Base-by-base conservation (phyloP, 2,888 invertebrate species). In the Leptopilina syphax region DNA sequence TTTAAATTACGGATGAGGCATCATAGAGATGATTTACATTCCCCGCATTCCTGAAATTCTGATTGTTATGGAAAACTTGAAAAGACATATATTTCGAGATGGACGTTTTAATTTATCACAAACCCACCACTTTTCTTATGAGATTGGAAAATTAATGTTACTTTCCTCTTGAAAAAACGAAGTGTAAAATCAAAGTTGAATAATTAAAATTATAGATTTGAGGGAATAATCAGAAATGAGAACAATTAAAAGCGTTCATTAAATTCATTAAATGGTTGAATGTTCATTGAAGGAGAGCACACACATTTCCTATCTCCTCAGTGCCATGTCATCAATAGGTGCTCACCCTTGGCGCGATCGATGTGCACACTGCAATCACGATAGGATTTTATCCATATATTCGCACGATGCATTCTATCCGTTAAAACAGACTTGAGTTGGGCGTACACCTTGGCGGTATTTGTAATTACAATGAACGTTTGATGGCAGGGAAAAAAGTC, bases 391-490 rank as follows among this genome's bases (percentile, higher is more conserved):
- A 70, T 70, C 70, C 70, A 50, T 50, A 50, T 50, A 73, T 41
- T 78, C 77, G 66, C 76, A 80, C 81, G 65, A 60, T 81, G 80
- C 82, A 79, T 81, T 60, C 77, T 80, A 80, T 80, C 80, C 65
- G 81, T 66, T 57, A 81, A 80, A 77, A 77, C 81, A 82, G 79
- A 79, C 81, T 84, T 82, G 83, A 83, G 83, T 73, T 82, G 84
- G 82, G 85, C 84, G 84, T 83, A 83, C 84, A 86, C 84, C 85
- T 85, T 85, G 83, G 84, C 82, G 85, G 85, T 85, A 83, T 84
- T 84, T 87, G 87, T 88, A 89, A 89, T 89, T 89, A 89, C 88
- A 87, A 88, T 85, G 86, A 86, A 87, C 86, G 84, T 85, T 86
- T 81, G 85, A 80, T 85, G 81, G 85, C 85, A 83, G 87, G 87